Evolutionary conservation across 2,797 vertebrate genomes (phyloP).

Genomic region (Parauchenoglanis punctatus): DNA sequence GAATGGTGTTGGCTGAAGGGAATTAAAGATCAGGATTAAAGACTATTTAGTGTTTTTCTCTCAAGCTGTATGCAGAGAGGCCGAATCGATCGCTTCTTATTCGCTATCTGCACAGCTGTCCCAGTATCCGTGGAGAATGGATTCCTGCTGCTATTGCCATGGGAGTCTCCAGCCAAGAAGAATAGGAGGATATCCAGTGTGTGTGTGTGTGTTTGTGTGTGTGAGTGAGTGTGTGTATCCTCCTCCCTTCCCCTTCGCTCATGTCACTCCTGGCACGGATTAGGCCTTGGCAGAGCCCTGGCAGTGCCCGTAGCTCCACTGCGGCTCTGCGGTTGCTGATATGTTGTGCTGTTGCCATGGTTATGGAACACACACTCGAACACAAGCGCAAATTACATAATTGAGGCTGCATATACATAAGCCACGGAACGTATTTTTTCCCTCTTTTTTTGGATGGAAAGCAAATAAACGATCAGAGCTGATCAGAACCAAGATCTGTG

Average conservation of each 20-base stretch:
- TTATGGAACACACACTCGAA: constrained; percentile 67
- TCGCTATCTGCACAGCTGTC: constrained; percentile 80
- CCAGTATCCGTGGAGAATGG: constrained; percentile 81
- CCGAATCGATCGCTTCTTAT: constrained; percentile 72
- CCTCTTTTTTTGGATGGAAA: constrained; percentile 32
- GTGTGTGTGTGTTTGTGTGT: constrained; percentile 61
- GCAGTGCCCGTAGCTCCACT: constrained; percentile 70
- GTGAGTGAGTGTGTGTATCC: constrained; percentile 47
- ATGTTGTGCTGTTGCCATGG: constrained; percentile 81
- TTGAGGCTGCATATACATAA: constrained; percentile 75
- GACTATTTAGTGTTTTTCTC: constrained; percentile 75
- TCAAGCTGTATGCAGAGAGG: constrained; percentile 69
- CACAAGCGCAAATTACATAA: constrained; percentile 79
- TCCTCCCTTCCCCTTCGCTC: constrained; percentile 72
- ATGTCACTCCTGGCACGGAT: constrained; percentile 82
- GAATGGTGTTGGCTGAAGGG: constrained; percentile 63
- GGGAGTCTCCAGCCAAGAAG: constrained; percentile 79
- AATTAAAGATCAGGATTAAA: constrained; percentile 72
- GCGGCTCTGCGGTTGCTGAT: constrained; percentile 74
- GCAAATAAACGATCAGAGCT: constrained; percentile 41
- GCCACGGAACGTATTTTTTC: constrained; percentile 67
- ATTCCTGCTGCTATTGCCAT: constrained; percentile 78
- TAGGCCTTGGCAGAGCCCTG: constrained; percentile 75
- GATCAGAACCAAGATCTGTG: constrained; percentile 51
- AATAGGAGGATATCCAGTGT: constrained; percentile 82